These are phyloP conservation scores for Magallana angulata DNA, from an alignment of 1,140 invertebrate species.

Conservation along the genomic window DNA sequence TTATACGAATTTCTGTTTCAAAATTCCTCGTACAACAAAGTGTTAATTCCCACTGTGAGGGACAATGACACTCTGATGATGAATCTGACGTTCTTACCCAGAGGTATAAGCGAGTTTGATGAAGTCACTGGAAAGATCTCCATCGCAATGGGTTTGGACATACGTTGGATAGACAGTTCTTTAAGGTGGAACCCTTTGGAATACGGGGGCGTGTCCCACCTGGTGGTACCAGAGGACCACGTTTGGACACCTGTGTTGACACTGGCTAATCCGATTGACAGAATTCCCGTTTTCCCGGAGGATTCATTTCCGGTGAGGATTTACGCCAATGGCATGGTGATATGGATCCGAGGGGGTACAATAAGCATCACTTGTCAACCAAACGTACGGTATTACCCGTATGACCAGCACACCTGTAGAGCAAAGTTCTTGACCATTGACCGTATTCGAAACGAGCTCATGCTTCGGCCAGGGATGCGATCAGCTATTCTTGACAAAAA, in stretches of 20 bases:
- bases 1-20: background rate
- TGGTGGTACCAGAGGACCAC: conserved; percentile 12
- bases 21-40: conserved; percentile 8
- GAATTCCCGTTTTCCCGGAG: background rate
- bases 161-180: conserved; percentile 41
- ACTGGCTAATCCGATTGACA: conserved; percentile 34
- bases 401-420: conserved; percentile 47
- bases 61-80: background rate
- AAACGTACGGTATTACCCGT: conserved; percentile 42
- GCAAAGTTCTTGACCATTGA: conserved; percentile 30
- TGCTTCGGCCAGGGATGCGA: background rate
- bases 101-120: conserved; percentile 49
- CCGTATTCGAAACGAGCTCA: background rate
- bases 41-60: background rate
- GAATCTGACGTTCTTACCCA: conserved; percentile 25
- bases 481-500: background rate
- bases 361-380: conserved; percentile 34
- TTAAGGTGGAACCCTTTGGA: conserved; percentile 42
- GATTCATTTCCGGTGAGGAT: background rate
- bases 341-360: conserved; percentile 39
- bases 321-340: conserved; percentile 28
- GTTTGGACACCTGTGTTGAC: conserved; percentile 50
- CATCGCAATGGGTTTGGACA: conserved; percentile 30
- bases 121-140: conserved; percentile 45
- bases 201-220: conserved; percentile 9